These are phyloP conservation scores for Pluvianellus socialis DNA, from an alignment of 2,113 vertebrate genomes.

Conservation along the genomic window DNA sequence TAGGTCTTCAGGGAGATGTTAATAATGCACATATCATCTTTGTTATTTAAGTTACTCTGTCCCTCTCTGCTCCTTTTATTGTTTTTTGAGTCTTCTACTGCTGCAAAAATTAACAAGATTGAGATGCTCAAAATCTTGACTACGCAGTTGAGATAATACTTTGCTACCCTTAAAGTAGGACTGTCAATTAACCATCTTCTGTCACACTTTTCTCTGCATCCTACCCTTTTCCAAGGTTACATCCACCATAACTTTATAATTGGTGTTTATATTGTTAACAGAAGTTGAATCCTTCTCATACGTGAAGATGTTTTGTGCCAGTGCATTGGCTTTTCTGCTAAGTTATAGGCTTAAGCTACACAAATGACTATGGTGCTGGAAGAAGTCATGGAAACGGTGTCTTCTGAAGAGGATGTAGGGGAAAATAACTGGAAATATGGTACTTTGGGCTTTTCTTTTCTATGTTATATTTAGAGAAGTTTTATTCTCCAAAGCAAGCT, in stretches of 20 bases:
- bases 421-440: not conserved
- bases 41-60: not conserved
- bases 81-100: not conserved
- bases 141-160: not conserved
- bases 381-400: not conserved
- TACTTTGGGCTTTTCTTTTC: not conserved
- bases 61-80: not conserved
- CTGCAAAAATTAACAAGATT: not conserved
- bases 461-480: not conserved
- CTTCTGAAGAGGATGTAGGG: not conserved
- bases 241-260: not conserved
- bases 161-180: not conserved
- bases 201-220: not conserved
- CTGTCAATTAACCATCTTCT: not conserved
- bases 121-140: not conserved
- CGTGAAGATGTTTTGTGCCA: not conserved
- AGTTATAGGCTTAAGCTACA: not conserved
- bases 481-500: not conserved
- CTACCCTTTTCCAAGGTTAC: not conserved
- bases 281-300: not conserved
- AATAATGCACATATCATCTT: not conserved
- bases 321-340: not conserved
- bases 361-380: not conserved
- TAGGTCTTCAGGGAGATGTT: not conserved
- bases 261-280: not conserved